A percentile compares a stretch with the other conserved stretches of the same genome.
Conservation (phyloP, 2,888 invertebrate genomes). For the Tetragonisca angustula region DNA sequence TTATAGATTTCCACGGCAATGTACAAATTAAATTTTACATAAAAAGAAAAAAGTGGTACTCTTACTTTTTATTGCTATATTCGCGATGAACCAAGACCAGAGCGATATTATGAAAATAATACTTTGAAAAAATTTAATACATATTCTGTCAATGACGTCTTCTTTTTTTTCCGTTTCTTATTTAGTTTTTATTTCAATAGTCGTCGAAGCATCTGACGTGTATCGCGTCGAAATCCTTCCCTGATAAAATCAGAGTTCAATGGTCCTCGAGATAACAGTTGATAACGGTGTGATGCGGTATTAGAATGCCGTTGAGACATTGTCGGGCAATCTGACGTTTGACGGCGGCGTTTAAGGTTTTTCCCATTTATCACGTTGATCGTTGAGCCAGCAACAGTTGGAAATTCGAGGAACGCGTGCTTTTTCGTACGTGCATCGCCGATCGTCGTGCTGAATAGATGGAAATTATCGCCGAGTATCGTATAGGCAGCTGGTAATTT, state of each 20-base stretch:
- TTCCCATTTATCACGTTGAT: constrained; percentile 8
- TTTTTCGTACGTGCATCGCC: background rate
- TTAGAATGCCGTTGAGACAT: constrained; percentile 6
- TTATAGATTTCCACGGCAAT: background rate
- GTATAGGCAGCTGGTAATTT: constrained; percentile 8
- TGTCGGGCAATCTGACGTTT: background rate
- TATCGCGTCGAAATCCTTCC: constrained; percentile 11
- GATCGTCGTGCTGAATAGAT: constrained; percentile 2
- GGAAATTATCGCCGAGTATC: constrained; percentile 14
- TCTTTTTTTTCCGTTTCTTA: background rate
- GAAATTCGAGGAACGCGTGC: constrained; percentile 12
- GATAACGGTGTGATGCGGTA: constrained; percentile 43
- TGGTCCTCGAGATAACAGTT: constrained; percentile 38
- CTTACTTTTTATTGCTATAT: too few relatives aligned
- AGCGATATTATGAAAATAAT: too few relatives aligned
- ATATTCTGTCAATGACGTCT: background rate
- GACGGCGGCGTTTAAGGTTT: background rate
- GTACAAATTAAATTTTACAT: too few relatives aligned
- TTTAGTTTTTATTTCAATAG: background rate
- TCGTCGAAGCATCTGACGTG: background rate
- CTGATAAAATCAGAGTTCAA: constrained; percentile 53
- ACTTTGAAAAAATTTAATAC: too few relatives aligned
- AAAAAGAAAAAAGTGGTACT: too few relatives aligned
- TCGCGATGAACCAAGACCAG: too few relatives aligned
- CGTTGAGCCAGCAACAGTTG: constrained; percentile 7